Percentiles rank a stretch among this genome's conserved stretches.
These are phyloP conservation scores for Protosalanx chinensis DNA, from an alignment of 2,797 vertebrate genomes.

Conservation along the genomic window DNA sequence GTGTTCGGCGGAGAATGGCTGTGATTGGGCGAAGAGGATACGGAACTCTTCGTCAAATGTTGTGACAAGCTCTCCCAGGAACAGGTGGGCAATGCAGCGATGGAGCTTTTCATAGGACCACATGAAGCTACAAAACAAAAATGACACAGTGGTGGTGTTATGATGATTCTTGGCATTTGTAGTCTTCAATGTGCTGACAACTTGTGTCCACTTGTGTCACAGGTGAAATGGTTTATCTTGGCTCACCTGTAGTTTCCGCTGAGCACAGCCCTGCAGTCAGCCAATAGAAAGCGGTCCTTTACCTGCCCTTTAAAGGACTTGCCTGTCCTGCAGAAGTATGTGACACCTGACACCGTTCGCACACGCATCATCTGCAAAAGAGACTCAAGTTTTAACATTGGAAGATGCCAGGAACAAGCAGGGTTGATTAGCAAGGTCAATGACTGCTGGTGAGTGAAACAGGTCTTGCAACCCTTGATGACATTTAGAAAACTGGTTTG, in stretches of 20 bases:
- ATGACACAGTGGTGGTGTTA: not conserved
- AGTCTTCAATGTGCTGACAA: too few species aligned
- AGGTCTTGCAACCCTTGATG: not conserved
- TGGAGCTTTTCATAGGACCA: constrained; percentile 99
- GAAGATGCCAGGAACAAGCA: not conserved
- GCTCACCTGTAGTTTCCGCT: constrained; percentile 96
- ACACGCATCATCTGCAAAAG: constrained; percentile 89
- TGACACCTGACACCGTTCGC: constrained; percentile 88
- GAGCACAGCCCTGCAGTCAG: constrained; percentile 92
- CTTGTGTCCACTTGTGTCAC: not conserved
- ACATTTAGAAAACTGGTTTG: constrained; percentile 4
- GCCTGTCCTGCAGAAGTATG: constrained; percentile 91
- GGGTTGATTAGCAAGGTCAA: not conserved
- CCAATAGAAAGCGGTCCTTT: constrained; percentile 92
- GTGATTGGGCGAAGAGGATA: constrained; percentile 93
- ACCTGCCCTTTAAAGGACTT: constrained; percentile 95
- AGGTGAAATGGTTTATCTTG: not conserved
- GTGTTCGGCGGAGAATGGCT: constrained; percentile 85
- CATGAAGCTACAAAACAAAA: constrained; percentile 82
- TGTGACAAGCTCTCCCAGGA: constrained; percentile 92
- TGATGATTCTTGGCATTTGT: too few species aligned
- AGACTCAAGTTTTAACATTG: constrained; percentile 1
- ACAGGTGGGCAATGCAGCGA: constrained; percentile 94
- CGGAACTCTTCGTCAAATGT: constrained; percentile 98
- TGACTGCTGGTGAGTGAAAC: not conserved